Evolutionary conservation across 1,140 invertebrate genomes (phyloP), one percentile per base, ranked within the genome.

Genomic region (Monochamus saltuarius): DNA sequence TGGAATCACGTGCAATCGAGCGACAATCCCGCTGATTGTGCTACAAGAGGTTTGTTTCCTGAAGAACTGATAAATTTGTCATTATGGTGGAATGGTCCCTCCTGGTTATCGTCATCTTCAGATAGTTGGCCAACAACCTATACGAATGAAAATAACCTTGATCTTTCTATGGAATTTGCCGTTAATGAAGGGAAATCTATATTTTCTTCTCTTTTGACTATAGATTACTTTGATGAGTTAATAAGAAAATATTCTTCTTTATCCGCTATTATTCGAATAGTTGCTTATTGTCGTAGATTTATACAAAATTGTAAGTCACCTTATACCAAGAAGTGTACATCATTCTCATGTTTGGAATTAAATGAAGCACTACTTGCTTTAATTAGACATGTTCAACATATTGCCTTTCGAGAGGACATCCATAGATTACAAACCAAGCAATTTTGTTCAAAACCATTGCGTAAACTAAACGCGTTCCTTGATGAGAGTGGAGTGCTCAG

Each of bases 1-100:
- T 77, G 72, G 71, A 55, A 53, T 17, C 67, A 77, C 64, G 70
- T 78, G 14, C 8, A 40, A 22, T 66, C 70, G 2, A 55, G 45
- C 7, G 60, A 73, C 9, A 78, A 79, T 55, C 74, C 77, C 11
- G 73, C 73, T 10, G 76, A 78, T 56, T 61, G 68, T 22, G 75
- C 72, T 6, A 71, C 76, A 10, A 64, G 77, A 40, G 75, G 77
- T 0, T 16, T 75, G 0, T 19, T 55, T 1, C 65, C 73, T 0
- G 1, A 3, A 3, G 45, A 69, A 14, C 42, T 75, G 0, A 10
- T 14, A 7, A 11, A 58, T 35, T 54, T 50, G 35, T 6, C 40
- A 0, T 52, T 75, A 22, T 77, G 75, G 75, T 74, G 67, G 69
- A 22, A 38, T 35, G 60, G 60, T 11, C 60, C 60, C 34, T 9